Evolutionary conservation across 1,140 invertebrate species (phyloP).

Genomic region (Oryzaephilus surinamensis): DNA sequence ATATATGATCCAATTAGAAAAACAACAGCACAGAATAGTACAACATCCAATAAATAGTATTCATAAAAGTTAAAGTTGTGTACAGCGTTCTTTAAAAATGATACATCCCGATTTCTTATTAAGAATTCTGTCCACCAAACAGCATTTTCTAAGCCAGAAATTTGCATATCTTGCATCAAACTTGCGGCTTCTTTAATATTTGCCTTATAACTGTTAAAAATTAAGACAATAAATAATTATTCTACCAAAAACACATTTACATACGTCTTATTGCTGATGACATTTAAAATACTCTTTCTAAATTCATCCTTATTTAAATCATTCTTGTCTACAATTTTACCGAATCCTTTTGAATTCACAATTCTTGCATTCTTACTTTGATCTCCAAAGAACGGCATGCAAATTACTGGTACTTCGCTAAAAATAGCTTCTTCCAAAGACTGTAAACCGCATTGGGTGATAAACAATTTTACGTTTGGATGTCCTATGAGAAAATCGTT

Average conservation of each 20-base stretch:
- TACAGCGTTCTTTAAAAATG: no score
- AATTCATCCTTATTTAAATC: slow-evolving; percentile 17
- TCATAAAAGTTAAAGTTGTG: no score
- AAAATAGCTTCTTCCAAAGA: slow-evolving; percentile 38
- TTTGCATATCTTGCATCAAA: no score
- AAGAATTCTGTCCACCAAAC: no score
- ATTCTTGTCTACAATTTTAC: slow-evolving; percentile 19
- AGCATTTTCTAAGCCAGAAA: no score
- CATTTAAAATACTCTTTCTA: slow-evolving; percentile 14
- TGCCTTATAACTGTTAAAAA: no score
- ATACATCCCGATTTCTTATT: no score
- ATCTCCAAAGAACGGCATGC: slow-evolving; percentile 31
- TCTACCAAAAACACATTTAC: slow-evolving; percentile 2
- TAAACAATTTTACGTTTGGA: slow-evolving; percentile 31
- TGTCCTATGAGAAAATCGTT: slow-evolving; percentile 34
- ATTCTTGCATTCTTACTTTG: slow-evolving; percentile 23
- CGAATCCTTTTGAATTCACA: slow-evolving; percentile 16
- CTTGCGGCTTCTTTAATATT: no score
- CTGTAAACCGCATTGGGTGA: slow-evolving; percentile 40
- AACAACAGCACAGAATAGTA: no score
- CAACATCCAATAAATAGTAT: no score
- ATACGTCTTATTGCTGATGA: slow-evolving; percentile 19
- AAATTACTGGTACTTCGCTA: slow-evolving; percentile 39
- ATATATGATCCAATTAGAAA: no score
- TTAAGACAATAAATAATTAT: neutral